phyloP scores from a whole-genome alignment of 1,140 invertebrate species.

The Palaemon carinicauda region DNA sequence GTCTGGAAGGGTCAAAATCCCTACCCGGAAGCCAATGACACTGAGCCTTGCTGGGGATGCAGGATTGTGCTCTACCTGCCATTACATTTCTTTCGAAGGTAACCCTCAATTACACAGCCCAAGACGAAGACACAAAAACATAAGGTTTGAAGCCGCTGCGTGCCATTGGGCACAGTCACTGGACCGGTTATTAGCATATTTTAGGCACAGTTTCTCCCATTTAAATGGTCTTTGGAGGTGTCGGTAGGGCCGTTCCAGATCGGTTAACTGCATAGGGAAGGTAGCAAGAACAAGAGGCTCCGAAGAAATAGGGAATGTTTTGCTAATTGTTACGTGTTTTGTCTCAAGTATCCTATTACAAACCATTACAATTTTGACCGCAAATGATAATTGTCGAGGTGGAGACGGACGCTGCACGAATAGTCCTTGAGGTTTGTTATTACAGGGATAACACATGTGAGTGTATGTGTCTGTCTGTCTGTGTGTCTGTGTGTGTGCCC shows the following conservation, averaged over 20 bases:
- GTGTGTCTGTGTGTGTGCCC: constrained; percentile 4
- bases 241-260: constrained; percentile 26
- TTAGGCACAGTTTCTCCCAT: constrained; percentile 52
- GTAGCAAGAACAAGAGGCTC: constrained; percentile 35
- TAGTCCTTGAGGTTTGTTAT: not conserved
- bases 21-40: not conserved
- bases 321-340: constrained; percentile 54
- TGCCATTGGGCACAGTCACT: constrained; percentile 50
- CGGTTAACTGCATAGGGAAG: constrained; percentile 52
- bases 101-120: constrained; percentile 41
- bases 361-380: constrained; percentile 51
- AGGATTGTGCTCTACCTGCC: not conserved
- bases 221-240: constrained; percentile 45
- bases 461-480: not conserved
- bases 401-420: not conserved
- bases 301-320: constrained; percentile 38
- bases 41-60: not conserved
- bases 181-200: constrained; percentile 55
- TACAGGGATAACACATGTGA: not conserved
- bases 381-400: constrained; percentile 47
- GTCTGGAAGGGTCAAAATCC: constrained; percentile 21
- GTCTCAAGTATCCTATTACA: constrained; percentile 51
- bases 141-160: constrained; percentile 22
- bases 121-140: constrained; percentile 46
- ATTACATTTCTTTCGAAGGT: not conserved